A percentile compares a stretch with the other conserved stretches of the same genome.
phyloP scores from a whole-genome alignment of 2,113 vertebrate species.

The Ceuthmochares aereus region DNA sequence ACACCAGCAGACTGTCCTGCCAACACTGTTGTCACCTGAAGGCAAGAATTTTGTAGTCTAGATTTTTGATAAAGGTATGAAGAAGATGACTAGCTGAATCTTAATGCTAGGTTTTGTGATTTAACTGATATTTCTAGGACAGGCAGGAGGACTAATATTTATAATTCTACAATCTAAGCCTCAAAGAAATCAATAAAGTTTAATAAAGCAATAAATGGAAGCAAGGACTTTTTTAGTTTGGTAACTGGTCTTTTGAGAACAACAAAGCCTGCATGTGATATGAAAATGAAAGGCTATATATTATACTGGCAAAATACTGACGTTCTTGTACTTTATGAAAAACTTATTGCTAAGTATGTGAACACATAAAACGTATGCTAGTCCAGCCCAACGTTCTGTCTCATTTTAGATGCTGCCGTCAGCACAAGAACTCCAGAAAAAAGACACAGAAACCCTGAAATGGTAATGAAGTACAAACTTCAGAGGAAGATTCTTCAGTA shows the following conservation, averaged over 20 bases:
- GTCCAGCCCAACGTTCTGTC: neutral
- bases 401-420: neutral
- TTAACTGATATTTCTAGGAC: constrained; percentile 68
- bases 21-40: neutral
- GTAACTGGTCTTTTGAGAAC: neutral
- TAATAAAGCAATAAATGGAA: constrained; percentile 37
- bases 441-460: neutral
- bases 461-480: neutral
- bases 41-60: neutral
- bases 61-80: constrained; percentile 9
- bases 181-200: constrained; percentile 57
- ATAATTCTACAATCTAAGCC: constrained; percentile 30
- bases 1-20: neutral
- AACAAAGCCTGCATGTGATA: neutral
- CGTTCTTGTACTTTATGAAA: neutral
- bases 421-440: neutral
- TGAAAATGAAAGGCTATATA: neutral
- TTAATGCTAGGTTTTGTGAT: constrained; percentile 45
- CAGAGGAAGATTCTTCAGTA: neutral
- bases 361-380: neutral
- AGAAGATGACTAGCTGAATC: neutral
- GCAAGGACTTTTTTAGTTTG: neutral
- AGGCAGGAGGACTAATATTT: constrained; percentile 44
- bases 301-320: neutral
- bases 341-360: neutral